Evolutionary conservation across 1,140 invertebrate species (phyloP), one percentile per base, ranked within the genome.

Genomic region (Saxidomus purpurata): DNA sequence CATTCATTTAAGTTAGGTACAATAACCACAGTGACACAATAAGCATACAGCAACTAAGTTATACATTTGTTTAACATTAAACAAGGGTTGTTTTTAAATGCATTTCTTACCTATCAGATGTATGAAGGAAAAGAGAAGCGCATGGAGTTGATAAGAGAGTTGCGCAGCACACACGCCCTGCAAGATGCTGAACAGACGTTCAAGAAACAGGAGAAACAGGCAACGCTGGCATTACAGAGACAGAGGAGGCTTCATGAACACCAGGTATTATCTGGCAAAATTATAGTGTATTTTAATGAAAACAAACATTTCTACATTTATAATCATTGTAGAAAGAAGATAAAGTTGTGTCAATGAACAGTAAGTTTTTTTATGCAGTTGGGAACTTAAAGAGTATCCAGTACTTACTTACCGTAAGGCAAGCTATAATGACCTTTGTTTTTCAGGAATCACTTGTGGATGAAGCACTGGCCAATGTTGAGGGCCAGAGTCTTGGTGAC

Each of bases 111-210:
- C 22, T 87, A 90, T 31, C 89, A 97, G 97, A 97, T 97, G 96
- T 97, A 96, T 93, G 97, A 97, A 95, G 97, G 97, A 22, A 96
- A 97, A 79, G 96, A 97, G 63, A 97, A 97, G 83, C 97, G 97
- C 34, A 96, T 96, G 81, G 97, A 97, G 91, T 93, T 98, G 36
- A 98, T 97, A 8, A 96, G 97, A 76, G 97, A 98, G 95, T 93
- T 98, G 90, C 96, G 97, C 92, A 97, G 96, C 19, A 97, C 97
- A 0, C 96, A 97, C 90, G 97, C 96, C 1, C 95, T 97, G 2
- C 96, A 97, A 91, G 96, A 96, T 38, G 95, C 52, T 95, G 96
- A 92, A 94, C 95, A 95, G 89, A 36, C 80, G 11, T 84, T 94
- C 25, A 94, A 95, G 81, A 93, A 96, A 15, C 95, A 96, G 71